A percentile compares a stretch with the other conserved stretches of the same genome.
phyloP scores from a whole-genome alignment of 2,797 vertebrate genomes.

The Enteromius afrohamiltoni region DNA sequence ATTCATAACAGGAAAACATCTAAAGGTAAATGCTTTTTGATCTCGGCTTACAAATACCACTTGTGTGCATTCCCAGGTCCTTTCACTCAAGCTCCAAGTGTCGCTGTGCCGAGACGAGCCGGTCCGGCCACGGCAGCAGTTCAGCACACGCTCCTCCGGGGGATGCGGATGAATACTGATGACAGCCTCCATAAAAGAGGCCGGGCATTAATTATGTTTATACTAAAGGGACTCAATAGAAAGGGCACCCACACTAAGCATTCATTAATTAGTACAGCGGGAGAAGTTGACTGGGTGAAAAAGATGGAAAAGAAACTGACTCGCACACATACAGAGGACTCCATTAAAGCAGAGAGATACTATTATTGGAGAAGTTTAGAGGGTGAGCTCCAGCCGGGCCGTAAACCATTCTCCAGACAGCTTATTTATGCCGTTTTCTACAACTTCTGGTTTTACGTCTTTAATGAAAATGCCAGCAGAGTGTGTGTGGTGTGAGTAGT shows the following conservation, averaged over 20 bases:
- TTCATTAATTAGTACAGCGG: constrained; percentile 84
- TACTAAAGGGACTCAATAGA: constrained; percentile 85
- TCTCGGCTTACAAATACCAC: constrained; percentile 85
- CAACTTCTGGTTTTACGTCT: constrained; percentile 45
- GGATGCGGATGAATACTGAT: constrained; percentile 80
- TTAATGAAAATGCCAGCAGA: constrained; percentile 66
- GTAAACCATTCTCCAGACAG: constrained; percentile 73
- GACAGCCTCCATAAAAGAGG: constrained; percentile 79
- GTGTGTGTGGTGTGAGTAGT: constrained; percentile 62
- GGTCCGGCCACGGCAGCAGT: constrained; percentile 70
- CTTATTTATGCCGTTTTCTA: constrained; percentile 75
- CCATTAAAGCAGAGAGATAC: constrained; percentile 67
- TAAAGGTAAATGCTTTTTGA: constrained; percentile 91
- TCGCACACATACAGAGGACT: constrained; percentile 42
- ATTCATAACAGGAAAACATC: constrained; percentile 97
- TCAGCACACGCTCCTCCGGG: constrained; percentile 68
- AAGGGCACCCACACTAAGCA: constrained; percentile 83
- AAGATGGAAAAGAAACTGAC: constrained; percentile 31
- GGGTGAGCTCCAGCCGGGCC: constrained; percentile 69
- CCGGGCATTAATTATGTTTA: constrained; percentile 83
- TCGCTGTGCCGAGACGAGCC: constrained; percentile 67
- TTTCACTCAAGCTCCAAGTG: constrained; percentile 75
- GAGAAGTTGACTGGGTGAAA: constrained; percentile 76
- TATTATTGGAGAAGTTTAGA: constrained; percentile 72
- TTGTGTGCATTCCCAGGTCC: constrained; percentile 84